Evolutionary conservation across 1,140 invertebrate species (phyloP).

Genomic region (Lerema accius): DNA sequence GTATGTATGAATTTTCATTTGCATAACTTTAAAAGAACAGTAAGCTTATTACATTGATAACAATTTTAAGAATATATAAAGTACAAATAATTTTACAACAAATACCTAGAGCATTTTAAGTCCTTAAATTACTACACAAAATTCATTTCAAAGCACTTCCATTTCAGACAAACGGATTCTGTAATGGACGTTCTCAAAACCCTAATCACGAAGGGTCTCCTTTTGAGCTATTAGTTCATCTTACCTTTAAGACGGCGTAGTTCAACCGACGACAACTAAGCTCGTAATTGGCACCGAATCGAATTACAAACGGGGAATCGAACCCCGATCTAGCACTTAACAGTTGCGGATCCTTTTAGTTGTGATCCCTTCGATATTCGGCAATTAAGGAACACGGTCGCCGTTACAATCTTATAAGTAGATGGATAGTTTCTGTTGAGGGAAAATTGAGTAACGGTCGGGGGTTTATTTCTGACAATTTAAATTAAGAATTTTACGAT

Average conservation of each 20-base stretch:
- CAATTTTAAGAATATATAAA: neutral
- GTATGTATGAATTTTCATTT: too few species aligned
- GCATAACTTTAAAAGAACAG: too few species aligned
- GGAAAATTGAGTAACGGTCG: too few species aligned
- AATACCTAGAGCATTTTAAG: too few species aligned
- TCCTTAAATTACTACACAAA: neutral
- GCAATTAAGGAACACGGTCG: constrained; percentile 69
- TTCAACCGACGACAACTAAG: constrained; percentile 72
- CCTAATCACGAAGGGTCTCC: constrained; percentile 41
- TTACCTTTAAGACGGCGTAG: constrained; percentile 67
- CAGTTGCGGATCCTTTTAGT: constrained; percentile 75
- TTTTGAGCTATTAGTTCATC: constrained; percentile 50
- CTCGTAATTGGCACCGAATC: constrained; percentile 76
- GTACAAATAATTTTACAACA: too few species aligned
- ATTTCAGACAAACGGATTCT: neutral
- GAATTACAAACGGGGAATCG: constrained; percentile 78
- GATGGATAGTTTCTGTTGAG: too few species aligned
- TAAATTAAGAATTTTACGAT: too few species aligned
- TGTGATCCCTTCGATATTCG: constrained; percentile 74
- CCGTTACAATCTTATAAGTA: too few species aligned
- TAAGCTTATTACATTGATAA: too few species aligned
- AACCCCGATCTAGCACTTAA: constrained; percentile 78
- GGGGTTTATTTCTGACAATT: too few species aligned
- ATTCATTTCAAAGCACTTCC: constrained; percentile 11
- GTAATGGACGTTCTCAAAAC: constrained; percentile 35